phyloP scores from a whole-genome alignment of 2,888 invertebrate species.

The Apantesis nais region DNA sequence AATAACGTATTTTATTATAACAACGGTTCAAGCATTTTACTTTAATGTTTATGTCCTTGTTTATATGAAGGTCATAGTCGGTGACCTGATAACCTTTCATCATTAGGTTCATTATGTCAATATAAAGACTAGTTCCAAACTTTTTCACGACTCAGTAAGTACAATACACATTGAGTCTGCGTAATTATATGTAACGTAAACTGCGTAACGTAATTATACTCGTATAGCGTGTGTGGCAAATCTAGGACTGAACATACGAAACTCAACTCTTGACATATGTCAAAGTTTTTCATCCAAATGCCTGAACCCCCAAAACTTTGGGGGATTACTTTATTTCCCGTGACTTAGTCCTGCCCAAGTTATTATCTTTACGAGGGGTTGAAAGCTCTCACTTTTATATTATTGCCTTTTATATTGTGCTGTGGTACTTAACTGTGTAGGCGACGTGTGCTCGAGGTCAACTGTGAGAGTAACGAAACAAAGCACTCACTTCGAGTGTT shows the following conservation, averaged over 20 bases:
- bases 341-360: conserved; percentile 64
- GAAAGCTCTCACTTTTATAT: conserved; percentile 78
- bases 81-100: background rate
- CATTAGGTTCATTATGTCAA: background rate
- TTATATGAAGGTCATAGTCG: background rate
- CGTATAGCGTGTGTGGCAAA: background rate
- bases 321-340: conserved; percentile 57
- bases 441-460: conserved; percentile 54
- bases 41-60: background rate
- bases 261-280: conserved; percentile 15
- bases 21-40: background rate
- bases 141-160: background rate
- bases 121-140: background rate
- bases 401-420: conserved; percentile 73
- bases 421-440: conserved; percentile 61
- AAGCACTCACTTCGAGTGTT: conserved; percentile 56
- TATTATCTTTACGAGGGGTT: conserved; percentile 82
- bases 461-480: conserved; percentile 55
- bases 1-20: background rate
- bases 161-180: background rate
- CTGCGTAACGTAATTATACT: no score
- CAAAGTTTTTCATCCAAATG: conserved; percentile 53
- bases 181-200: background rate
- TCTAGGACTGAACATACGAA: background rate
- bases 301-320: conserved; percentile 50